These are phyloP conservation scores for Betta splendens DNA, from an alignment of 2,797 vertebrate species.

Conservation along the genomic window DNA sequence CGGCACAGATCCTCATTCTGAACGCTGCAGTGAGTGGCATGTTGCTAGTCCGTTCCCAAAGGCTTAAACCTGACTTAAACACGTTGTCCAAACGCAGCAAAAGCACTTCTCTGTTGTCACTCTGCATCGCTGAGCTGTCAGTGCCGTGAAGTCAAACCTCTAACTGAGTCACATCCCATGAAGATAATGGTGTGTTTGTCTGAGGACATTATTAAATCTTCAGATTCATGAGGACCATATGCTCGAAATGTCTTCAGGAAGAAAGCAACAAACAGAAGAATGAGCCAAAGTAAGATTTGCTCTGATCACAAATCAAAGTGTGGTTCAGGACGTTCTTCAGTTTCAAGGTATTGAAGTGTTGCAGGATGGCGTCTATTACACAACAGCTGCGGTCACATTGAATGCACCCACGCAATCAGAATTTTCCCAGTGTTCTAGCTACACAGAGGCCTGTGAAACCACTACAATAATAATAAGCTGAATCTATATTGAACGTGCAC, in stretches of 20 bases:
- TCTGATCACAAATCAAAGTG: neutral
- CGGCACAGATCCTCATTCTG: conserved; percentile 11
- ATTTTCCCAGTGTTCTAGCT: conserved; percentile 8
- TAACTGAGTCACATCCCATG: conserved; percentile 53
- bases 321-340: conserved; percentile 18
- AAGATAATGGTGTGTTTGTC: conserved; percentile 46
- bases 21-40: conserved; percentile 22
- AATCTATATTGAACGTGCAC: conserved; percentile 15
- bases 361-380: neutral
- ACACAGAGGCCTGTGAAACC: conserved; percentile 38
- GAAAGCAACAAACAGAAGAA: conserved; percentile 10
- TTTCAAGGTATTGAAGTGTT: conserved; percentile 5
- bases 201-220: conserved; percentile 30
- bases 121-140: conserved; percentile 29
- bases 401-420: neutral
- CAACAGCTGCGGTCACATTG: neutral
- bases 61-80: conserved; percentile 50
- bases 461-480: conserved; percentile 38
- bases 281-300: conserved; percentile 23
- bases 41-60: conserved; percentile 37
- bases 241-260: conserved; percentile 17
- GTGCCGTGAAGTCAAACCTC: conserved; percentile 20
- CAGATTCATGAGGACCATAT: conserved; percentile 28
- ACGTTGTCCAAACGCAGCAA: conserved; percentile 37
- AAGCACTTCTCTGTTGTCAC: conserved; percentile 38